Evolutionary conservation across 2,888 invertebrate species (phyloP), one percentile per base, ranked within the genome.

Genomic region (Rhopalosiphum nymphaeae): DNA sequence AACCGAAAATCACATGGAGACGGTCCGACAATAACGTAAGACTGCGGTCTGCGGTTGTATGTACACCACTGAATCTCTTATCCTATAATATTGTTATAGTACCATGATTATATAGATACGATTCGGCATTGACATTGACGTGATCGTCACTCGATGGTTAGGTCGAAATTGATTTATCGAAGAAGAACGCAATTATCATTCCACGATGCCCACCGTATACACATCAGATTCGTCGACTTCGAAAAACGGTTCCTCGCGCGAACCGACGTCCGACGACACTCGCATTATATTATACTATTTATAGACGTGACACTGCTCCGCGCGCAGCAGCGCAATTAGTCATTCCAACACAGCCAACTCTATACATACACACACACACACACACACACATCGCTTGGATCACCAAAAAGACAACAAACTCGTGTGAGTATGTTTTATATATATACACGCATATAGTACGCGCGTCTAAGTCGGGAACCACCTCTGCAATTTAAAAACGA

Each of bases 391-490:
- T 29, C 42, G 61, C 49, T 61, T 1, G 49, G 42, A 29, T n/a
- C 46, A 53, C 49, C 49, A 61, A 26, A 44, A 29, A 44, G 61
- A 87, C 42, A 53, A 86, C 57, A 57, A 44, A 86, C 44, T 85
- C 16, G 87, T 5, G 36, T 16, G 46, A 36, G 46, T 86, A 36
- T 78, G 16, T 21, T 78, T 21, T 78, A 78, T 78, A 78, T 21
- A 36, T 7, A 36, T 13, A 67, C 3, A n/a, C 7, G 16, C 67
- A 78, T 16, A 29, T 78, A 78, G 36, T 21, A 78, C 42, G 53
- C 11, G 44, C n/a, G 11, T 89, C 93, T 86, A 94, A 90, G 89
- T 94, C 57, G 86, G 90, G 89, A 90, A 94, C 93, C 93, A 94
- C 93, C 90, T 94, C 93, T 94, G 93, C 93, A 42, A 49, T 94